Base-by-base conservation (phyloP, 2,113 vertebrate species). In the Laterallus jamaicensis region DNA sequence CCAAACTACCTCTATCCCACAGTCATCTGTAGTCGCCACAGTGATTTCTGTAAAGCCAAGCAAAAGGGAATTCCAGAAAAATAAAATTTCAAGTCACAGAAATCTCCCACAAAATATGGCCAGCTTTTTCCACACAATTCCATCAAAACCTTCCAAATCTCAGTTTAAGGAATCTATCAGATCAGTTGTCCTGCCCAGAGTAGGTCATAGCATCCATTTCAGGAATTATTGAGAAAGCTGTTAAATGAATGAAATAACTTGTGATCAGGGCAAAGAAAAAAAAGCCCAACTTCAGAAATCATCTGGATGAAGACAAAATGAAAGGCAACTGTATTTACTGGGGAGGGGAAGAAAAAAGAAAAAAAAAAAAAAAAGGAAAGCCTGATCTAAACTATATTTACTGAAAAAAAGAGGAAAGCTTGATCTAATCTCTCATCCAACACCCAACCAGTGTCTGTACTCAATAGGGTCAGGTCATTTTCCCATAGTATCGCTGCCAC, bases 401-500 rank as follows among this genome's bases (percentile, higher is more conserved):
- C 32, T 60, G 8, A 25, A 14, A 40, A 24, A 59, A 71, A 77
- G 91, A 66, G 5, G 20, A 35, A 88, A 88, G 20, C n/a, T 7
- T 91, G 67, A 76, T 58, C n/a, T 79, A 73, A 82, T 92, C 74
- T 85, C 35, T 89, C 81, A 74, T 66, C 69, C 77, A 80, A 94
- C 92, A 76, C 11, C 29, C 89, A 95, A 47, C 76, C 83, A 87
- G 24, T 29, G 37, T 82, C 84, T 86, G 70, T n/a, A 73, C 50
- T 85, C 67, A 55, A 47, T 58, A 88, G n/a, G 8, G 52, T 77
- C 71, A 84, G 59, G 24, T 90, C 93, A 82, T 93, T 95, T 96
- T 94, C 81, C 69, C 73, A 50, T 79, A 84, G 20, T 80, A 93
- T 68, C 86, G 78, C 49, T 88, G 93, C 73, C 77, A 77, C 77